Base-by-base conservation (phyloP, 2,888 invertebrate genomes). In the Ceratothoa steindachneri region DNA sequence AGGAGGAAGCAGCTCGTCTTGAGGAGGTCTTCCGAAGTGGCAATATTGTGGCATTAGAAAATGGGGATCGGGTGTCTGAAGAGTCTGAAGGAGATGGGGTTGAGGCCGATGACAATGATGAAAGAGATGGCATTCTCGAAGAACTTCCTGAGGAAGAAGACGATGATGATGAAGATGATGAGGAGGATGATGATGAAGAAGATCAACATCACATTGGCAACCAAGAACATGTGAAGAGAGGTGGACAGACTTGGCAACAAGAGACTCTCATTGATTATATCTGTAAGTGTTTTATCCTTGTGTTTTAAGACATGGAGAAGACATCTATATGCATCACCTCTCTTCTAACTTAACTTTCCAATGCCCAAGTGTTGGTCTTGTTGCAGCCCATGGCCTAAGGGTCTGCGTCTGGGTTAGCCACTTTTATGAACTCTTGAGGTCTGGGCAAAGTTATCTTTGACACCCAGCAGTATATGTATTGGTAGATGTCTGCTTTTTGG, bases 81-180 rank as follows among this genome's bases (percentile, higher is more conserved):
- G 30, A 64, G 5, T 15, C 55, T 9, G 73, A 73, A n/a, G 68
- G 29, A 2, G 72, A 71, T 15, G 68, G 29, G 4, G 72, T 68
- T 15, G 66, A 69, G 7, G 75, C 68, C 1, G 69, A 72, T 19
- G 71, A 71, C 7, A 71, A 53, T 12, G 68, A 71, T 2, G 66
- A 71, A 28, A 67, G 67, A 29, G 73, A 68, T 9, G 67, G 53
- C 9, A 24, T 22, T 27, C 27, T 15, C 2, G 69, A 19, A 27
- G 69, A 69, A 15, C n/a, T 51, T 15, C 24, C 7, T 69, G 12
- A 22, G 29, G 27, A 15, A 52, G 1, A 52, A 60, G 29, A 30
- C 19, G 67, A 72, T 19, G 55, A 65, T n/a, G 73, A 73, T 0
- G 67, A 68, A 19, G 71, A 69, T 4, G 78, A 75, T 24, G 75